phyloP scores from a whole-genome alignment of 2,888 invertebrate species.

The Trichacis sp. region DNA sequence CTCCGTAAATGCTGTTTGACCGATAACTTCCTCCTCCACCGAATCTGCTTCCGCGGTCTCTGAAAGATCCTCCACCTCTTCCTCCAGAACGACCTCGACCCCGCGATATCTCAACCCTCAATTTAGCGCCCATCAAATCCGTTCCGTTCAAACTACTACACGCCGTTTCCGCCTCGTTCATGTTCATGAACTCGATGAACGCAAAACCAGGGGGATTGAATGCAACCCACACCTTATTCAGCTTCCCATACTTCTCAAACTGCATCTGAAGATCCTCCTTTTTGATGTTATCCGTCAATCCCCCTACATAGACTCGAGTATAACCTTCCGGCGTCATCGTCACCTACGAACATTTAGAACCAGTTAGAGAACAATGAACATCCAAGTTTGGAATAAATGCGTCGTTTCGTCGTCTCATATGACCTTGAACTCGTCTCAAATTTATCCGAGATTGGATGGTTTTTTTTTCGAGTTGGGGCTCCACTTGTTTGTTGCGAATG shows the following conservation, averaged over 20 bases:
- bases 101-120: conserved; percentile 89
- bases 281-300: conserved; percentile 88
- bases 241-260: conserved; percentile 92
- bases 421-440: conserved; percentile 11
- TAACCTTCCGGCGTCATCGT: conserved; percentile 65
- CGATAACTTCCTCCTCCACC: conserved; percentile 71
- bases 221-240: conserved; percentile 93
- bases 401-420: conserved; percentile 9
- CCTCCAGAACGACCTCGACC: conserved; percentile 81
- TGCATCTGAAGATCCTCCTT: conserved; percentile 92
- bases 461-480: background rate
- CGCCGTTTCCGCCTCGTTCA: conserved; percentile 90
- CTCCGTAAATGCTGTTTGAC: conserved; percentile 70
- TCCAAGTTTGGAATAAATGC: background rate
- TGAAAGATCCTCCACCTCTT: conserved; percentile 75
- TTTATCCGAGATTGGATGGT: conserved; percentile 23
- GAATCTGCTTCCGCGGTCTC: conserved; percentile 73
- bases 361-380: conserved; percentile 11
- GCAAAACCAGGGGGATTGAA: conserved; percentile 95
- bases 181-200: conserved; percentile 91
- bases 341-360: conserved; percentile 50
- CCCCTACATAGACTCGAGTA: conserved; percentile 91
- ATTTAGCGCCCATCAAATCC: conserved; percentile 87
- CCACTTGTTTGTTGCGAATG: background rate
- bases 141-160: conserved; percentile 90